Conservation (phyloP, 2,113 vertebrate genomes). For the Sphyrna mokarran region DNA sequence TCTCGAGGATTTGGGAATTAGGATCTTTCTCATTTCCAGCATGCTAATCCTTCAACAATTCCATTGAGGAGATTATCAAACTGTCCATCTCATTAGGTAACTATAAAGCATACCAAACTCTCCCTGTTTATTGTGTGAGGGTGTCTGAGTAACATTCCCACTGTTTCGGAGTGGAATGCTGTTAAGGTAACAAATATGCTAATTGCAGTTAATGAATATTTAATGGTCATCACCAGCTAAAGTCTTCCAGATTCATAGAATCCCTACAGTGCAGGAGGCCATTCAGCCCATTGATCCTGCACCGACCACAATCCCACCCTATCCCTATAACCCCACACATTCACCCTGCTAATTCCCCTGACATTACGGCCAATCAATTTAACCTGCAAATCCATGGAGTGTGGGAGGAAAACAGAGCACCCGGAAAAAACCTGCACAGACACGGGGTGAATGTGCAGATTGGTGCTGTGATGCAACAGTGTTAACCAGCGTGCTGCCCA, state of each 20-base stretch:
- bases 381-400: too few species aligned
- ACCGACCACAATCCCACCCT: too few species aligned
- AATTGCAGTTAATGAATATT: not conserved
- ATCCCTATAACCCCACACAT: too few species aligned
- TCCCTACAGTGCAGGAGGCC: too few species aligned
- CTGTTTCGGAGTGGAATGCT: not conserved
- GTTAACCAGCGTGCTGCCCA: too few species aligned
- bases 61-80: not conserved
- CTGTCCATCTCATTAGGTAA: not conserved
- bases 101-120: not conserved
- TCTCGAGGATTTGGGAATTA: not conserved
- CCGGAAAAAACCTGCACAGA: too few species aligned
- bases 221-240: not conserved
- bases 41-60: not conserved
- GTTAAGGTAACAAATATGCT: not conserved
- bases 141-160: not conserved
- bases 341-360: too few species aligned
- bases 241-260: not conserved
- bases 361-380: too few species aligned
- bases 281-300: too few species aligned
- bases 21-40: not conserved
- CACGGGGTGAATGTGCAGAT: too few species aligned
- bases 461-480: too few species aligned
- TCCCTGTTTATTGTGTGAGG: not conserved
- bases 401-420: too few species aligned